Percentiles rank a stretch among this genome's conserved stretches.
These are phyloP conservation scores for Gobio gobio DNA, from an alignment of 2,113 vertebrate species.

Conservation along the genomic window DNA sequence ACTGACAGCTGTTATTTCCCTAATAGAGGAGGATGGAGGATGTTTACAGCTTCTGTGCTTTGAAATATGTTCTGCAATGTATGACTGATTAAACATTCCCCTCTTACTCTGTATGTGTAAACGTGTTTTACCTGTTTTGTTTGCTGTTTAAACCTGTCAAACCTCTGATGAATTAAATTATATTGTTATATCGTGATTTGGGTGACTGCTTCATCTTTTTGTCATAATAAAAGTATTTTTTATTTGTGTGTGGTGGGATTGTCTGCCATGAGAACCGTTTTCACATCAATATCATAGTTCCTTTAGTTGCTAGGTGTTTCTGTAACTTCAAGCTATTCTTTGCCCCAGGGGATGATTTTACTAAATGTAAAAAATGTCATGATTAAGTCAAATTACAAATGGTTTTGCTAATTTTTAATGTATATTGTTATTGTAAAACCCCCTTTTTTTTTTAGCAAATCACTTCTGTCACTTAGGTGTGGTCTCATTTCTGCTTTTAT, in stretches of 20 bases:
- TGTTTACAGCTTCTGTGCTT: conserved; percentile 67
- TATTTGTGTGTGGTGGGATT: not conserved
- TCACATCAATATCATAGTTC: not conserved
- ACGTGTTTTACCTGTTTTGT: conserved; percentile 61
- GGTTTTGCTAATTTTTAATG: not conserved
- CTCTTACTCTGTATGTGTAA: conserved; percentile 53
- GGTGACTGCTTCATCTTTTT: not conserved
- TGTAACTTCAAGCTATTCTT: not conserved
- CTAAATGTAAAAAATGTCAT: not conserved
- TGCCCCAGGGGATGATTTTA: not conserved
- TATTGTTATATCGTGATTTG: conserved; percentile 50
- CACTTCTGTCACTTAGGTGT: no score
- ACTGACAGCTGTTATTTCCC: conserved; percentile 31
- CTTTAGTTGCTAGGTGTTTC: not conserved
- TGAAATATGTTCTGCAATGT: conserved; percentile 50
- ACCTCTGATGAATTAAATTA: conserved; percentile 71
- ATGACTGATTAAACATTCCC: conserved; percentile 51
- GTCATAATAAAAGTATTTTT: not conserved
- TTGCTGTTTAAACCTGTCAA: conserved; percentile 58
- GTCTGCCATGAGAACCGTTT: not conserved
- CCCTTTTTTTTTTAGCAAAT: no score
- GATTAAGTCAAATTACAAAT: not conserved
- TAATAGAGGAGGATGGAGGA: conserved; percentile 27
- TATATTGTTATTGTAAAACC: no score
- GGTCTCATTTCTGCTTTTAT: no score